Evolutionary conservation across 2,113 vertebrate genomes (phyloP).

Genomic region (Leucosticte australis): DNA sequence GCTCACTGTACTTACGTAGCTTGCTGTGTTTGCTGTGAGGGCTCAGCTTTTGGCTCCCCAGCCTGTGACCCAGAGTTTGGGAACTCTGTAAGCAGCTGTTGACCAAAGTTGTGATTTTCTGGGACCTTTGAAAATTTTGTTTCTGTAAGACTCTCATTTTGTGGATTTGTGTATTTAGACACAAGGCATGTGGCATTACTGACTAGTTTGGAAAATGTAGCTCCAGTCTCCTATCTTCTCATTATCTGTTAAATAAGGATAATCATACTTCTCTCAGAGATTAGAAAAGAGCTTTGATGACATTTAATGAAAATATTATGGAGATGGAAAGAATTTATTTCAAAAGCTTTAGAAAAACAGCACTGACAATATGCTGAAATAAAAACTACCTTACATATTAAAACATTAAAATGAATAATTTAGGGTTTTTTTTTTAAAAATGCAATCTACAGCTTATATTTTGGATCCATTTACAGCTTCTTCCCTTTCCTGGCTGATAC

Average conservation of each 20-base stretch:
- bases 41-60: neutral
- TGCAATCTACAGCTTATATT: neutral
- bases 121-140: neutral
- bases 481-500: neutral
- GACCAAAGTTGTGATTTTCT: neutral
- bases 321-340: conserved; percentile 54
- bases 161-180: neutral
- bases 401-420: neutral
- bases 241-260: conserved; percentile 56
- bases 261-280: conserved; percentile 41
- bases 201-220: conserved; percentile 12
- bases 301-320: conserved; percentile 57
- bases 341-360: conserved; percentile 48
- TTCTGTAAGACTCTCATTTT: neutral
- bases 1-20: neutral
- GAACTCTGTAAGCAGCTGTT: neutral
- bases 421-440: neutral
- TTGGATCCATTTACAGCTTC: neutral
- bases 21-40: neutral
- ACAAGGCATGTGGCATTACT: neutral
- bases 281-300: conserved; percentile 47
- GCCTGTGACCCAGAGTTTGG: neutral
- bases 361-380: conserved; percentile 24
- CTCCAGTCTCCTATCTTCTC: neutral
- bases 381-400: neutral